Conservation (phyloP, 2,797 vertebrate genomes). For the Anolis apletophallus region DNA sequence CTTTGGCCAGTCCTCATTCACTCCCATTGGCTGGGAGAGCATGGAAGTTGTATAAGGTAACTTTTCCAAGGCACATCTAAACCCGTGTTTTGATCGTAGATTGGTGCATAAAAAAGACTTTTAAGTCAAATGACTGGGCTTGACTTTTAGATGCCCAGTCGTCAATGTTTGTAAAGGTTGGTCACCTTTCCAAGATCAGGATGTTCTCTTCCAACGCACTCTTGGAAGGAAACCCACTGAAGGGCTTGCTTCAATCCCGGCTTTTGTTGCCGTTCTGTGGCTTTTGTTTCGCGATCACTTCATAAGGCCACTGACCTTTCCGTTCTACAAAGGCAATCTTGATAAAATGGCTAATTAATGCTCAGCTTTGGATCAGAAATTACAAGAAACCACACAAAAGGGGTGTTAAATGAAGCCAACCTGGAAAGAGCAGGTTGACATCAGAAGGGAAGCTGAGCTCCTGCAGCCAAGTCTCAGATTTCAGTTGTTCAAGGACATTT, state of each 20-base stretch:
- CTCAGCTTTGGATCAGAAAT: slow-evolving; percentile 54
- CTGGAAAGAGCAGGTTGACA: slow-evolving; percentile 45
- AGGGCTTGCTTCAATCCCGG: slow-evolving; percentile 27
- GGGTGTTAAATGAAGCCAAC: slow-evolving; percentile 63
- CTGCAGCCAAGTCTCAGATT: slow-evolving; percentile 52
- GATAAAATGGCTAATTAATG: slow-evolving; percentile 70
- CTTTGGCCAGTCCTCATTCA: too few species aligned
- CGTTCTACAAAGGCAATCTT: slow-evolving; percentile 59
- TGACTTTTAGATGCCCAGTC: not conserved
- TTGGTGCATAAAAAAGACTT: not conserved
- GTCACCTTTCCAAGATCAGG: not conserved
- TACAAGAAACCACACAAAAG: slow-evolving; percentile 56
- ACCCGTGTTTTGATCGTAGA: too few species aligned
- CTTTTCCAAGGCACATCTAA: not conserved
- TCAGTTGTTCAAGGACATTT: slow-evolving; percentile 52
- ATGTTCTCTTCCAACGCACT: not conserved
- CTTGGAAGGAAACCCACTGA: slow-evolving; percentile 24
- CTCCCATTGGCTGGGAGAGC: not conserved
- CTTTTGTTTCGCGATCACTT: slow-evolving; percentile 52
- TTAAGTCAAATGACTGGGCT: not conserved
- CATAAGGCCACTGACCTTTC: slow-evolving; percentile 68
- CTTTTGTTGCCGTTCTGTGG: slow-evolving; percentile 32
- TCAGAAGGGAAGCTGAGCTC: slow-evolving; percentile 6
- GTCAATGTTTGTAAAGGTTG: not conserved
- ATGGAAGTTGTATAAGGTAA: not conserved